Base-by-base conservation (phyloP, 2,888 invertebrate genomes). In the Deilephila porcellus region DNA sequence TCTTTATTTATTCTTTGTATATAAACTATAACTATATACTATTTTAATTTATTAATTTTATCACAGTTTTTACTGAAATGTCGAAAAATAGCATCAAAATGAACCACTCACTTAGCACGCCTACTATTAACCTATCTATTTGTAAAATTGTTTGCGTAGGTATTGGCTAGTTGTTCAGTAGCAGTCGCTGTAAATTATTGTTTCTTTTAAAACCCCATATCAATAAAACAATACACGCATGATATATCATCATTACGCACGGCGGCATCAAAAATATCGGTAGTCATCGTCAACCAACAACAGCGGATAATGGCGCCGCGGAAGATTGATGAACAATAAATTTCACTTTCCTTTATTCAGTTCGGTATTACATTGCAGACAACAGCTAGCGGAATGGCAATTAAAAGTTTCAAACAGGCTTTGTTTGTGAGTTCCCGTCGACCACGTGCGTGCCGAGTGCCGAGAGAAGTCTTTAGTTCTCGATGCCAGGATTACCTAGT, bases 241-340 rank as follows among this genome's bases (percentile, higher is more conserved):
- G 64, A 52, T 34, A 75, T 76, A 74, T 71, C 78, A 77, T 79
- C 20, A 70, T 75, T 60, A 75, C 71, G 77, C 73, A 17, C 73
- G 67, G 75, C 72, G 67, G 56, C 29, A 70, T 34, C 73, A 25
- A 70, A 73, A 73, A 72, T 77, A 82, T 75, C 76, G 74, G 73
- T 71, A 77, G 73, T 75, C 73, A 78, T 76, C 76, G 76, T 76
- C 76, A 71, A 80, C 74, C 77, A 79, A 75, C 79, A 76, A 70
- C 53, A 76, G 80, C 76, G 76, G 74, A 74, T 78, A 79, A 80
- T 81, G 78, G 71, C 73, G 73, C 67, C 45, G 70, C 67, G 74
- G 76, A 77, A 80, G 82, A 81, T 82, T 81, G 79, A 82, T 82
- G 82, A 82, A 79, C 81, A 81, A 82, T 80, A 82, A 79, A 83